A percentile compares a stretch with the other conserved stretches of the same genome.
Evolutionary conservation across 2,113 vertebrate genomes (phyloP).

Genomic region (Peromyscus leucopus): DNA sequence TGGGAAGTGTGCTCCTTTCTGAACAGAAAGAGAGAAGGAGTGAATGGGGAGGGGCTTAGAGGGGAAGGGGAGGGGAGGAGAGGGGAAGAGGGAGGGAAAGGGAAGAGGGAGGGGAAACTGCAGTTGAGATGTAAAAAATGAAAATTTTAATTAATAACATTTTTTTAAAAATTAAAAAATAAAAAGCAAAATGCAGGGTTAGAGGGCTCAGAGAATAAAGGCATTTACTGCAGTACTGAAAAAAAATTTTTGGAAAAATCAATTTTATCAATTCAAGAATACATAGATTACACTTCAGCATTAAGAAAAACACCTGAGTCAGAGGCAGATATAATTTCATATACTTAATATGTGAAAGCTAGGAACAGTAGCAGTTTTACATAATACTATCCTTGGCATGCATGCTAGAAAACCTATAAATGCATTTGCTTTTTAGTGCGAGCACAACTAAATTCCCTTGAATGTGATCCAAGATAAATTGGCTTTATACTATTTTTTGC

Average conservation of each 20-base stretch:
- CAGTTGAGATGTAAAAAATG: not conserved
- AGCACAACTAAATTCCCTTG: conserved; percentile 26
- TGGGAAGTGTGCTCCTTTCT: not conserved
- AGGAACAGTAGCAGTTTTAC: not conserved
- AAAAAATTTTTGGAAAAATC: not conserved
- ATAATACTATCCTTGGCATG: not conserved
- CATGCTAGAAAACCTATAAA: not conserved
- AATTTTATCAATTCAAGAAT: conserved; percentile 51
- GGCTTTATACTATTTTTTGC: not conserved
- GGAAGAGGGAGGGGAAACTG: not conserved
- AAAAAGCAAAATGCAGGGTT: not conserved
- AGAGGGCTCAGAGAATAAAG: not conserved
- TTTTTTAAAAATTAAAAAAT: not conserved
- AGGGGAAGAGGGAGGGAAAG: not conserved
- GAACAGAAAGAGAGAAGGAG: not conserved
- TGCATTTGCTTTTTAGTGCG: not conserved
- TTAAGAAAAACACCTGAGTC: conserved; percentile 15
- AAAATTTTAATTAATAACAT: not conserved
- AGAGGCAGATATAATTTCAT: not conserved
- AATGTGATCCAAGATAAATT: conserved; percentile 31
- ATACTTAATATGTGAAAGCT: not conserved
- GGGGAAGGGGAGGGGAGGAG: not conserved
- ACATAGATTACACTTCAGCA: not conserved
- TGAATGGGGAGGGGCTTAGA: not conserved
- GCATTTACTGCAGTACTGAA: not conserved